phyloP scores from a whole-genome alignment of 2,113 vertebrate species.

The Edolisoma coerulescens region DNA sequence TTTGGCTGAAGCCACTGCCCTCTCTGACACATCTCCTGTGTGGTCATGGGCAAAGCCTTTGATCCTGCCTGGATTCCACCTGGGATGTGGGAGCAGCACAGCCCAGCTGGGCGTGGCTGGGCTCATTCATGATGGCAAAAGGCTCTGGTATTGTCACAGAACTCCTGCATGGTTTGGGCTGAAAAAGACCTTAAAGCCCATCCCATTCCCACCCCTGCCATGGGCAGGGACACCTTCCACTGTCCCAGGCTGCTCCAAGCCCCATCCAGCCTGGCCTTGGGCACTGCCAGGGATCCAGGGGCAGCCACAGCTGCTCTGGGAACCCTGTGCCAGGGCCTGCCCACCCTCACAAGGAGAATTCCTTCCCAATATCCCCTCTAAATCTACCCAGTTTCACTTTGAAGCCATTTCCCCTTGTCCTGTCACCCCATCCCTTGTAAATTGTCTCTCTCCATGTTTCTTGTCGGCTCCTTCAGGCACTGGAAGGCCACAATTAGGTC shows the following conservation, averaged over 20 bases:
- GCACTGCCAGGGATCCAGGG: background rate
- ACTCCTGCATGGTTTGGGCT: background rate
- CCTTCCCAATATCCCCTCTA: background rate
- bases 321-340: background rate
- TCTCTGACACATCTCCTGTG: background rate
- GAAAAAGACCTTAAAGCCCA: fast-evolving
- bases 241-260: background rate
- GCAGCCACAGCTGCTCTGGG: background rate
- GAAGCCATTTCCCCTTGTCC: background rate
- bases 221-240: background rate
- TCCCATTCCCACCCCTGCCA: fast-evolving
- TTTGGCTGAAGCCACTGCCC: background rate
- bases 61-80: background rate
- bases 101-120: background rate
- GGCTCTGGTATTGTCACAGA: fast-evolving
- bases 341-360: background rate
- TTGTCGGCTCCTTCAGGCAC: fast-evolving
- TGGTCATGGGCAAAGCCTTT: background rate
- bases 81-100: background rate
- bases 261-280: background rate
- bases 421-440: background rate
- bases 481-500: fast-evolving
- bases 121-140: background rate
- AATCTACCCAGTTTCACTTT: too few species aligned
- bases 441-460: background rate